Conservation (phyloP, 2,797 vertebrate species). For the Astyanax mexicanus region DNA sequence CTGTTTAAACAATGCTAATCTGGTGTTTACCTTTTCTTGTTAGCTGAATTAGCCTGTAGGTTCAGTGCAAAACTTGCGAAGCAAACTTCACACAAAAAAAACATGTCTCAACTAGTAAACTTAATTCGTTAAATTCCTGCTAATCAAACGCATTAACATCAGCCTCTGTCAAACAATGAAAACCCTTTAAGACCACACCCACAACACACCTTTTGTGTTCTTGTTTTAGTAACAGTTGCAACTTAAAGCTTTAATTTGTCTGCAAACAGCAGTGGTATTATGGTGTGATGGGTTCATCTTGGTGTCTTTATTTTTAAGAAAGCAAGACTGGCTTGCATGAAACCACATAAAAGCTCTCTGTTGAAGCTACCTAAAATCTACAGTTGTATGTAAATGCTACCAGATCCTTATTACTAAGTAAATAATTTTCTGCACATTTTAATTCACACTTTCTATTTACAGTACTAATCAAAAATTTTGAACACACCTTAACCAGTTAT, state of each 20-base stretch:
- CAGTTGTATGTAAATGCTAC: too few species aligned
- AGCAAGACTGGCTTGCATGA: neutral
- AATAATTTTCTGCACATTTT: too few species aligned
- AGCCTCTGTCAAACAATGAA: neutral
- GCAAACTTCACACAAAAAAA: neutral
- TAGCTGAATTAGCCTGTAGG: neutral
- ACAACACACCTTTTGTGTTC: neutral
- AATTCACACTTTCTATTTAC: too few species aligned
- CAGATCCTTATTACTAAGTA: too few species aligned
- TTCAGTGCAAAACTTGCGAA: neutral
- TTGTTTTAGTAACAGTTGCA: neutral
- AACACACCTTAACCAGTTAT: too few species aligned
- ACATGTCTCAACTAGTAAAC: neutral
- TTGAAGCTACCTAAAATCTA: too few species aligned
- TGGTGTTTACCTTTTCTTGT: neutral
- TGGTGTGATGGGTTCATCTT: neutral
- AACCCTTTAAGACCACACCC: neutral
- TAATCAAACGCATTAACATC: neutral
- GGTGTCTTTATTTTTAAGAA: neutral
- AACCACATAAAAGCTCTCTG: constrained; percentile 13
- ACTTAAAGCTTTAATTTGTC: neutral
- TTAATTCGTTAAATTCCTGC: neutral
- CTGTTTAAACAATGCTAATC: too few species aligned
- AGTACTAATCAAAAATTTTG: too few species aligned
- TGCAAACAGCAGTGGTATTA: neutral